Base-by-base conservation (phyloP, 2,888 invertebrate species). In the Stenchaetothrips biformis region DNA sequence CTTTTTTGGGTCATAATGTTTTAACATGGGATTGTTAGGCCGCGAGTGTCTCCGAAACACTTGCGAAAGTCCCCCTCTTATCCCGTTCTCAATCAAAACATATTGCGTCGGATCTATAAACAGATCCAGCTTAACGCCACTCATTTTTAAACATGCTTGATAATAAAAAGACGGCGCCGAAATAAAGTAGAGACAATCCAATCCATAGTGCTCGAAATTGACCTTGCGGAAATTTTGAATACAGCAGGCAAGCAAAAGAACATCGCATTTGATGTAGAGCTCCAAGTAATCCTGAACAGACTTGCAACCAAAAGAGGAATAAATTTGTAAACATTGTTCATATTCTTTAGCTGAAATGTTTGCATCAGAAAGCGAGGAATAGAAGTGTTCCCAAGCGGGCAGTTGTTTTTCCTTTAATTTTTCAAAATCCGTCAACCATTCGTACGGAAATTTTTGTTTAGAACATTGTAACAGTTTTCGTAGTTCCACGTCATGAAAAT, bases 41-140 rank as follows among this genome's bases (percentile, higher is more conserved):
- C 18, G 48, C 16, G 48, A 21, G 74, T 77, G 67, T 62, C 79
- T 62, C 13, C 80, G 79, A 47, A 37, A 49, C 47, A 78, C 78
- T 25, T 78, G 80, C 13, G 77, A 77, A 7, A 81, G 53, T 37
- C 82, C 82, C 3, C 81, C 82, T 7, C 82, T 79, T 27, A 82
- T 82, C 8, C 83, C 83, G 13, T 74, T 74, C 78, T 82, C 82
- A 25, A 83, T 48, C 27, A 82, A 62, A 16, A 82, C 79, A 16
- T 79, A 27, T 81, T 81, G 81, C n/a, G 82, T 81, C 77, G 80
- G 78, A 79, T 83, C 81, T 48, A 80, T 81, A 13, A 83, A 21
- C 0, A 83, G 62, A 4, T 82, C 82, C 9, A 83, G 59, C 48
- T 81, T n/a, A 11, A 83, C 74, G n/a, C 67, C 62, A 21, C 81